phyloP scores from a whole-genome alignment of 1,140 invertebrate species.

The Ceratosolen solmsi region DNA sequence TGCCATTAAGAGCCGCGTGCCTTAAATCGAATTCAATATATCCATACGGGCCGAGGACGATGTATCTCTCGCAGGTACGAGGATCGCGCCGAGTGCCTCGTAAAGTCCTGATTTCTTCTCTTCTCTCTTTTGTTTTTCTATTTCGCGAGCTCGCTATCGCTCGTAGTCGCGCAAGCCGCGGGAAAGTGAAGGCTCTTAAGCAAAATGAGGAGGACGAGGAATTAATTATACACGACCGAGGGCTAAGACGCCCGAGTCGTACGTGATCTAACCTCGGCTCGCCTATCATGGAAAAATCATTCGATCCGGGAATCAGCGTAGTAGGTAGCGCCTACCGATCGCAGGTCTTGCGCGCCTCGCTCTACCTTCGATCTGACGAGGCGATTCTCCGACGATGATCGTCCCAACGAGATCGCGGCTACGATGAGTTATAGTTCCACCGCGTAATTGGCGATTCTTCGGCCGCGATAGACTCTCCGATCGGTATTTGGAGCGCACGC shows the following conservation, averaged over 20 bases:
- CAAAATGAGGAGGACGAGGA: slow-evolving; percentile 32
- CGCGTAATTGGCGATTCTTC: not conserved
- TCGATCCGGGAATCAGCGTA: slow-evolving; percentile 1
- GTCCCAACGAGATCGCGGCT: not conserved
- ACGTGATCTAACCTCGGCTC: not conserved
- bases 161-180: not conserved
- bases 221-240: slow-evolving; percentile 6
- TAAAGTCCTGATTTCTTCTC: slow-evolving; percentile 15
- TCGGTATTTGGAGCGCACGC: not conserved
- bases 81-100: not conserved
- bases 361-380: not conserved
- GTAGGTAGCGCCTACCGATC: not conserved
- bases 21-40: slow-evolving; percentile 46
- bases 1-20: slow-evolving; percentile 28
- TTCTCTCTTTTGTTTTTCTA: not conserved
- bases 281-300: slow-evolving; percentile 21
- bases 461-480: not conserved
- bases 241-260: not conserved
- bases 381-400: too few species aligned
- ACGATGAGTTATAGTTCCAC: not conserved
- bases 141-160: not conserved
- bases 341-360: not conserved
- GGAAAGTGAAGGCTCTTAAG: slow-evolving; percentile 7
- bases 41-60: not conserved
- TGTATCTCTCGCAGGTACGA: not conserved